phyloP scores from a whole-genome alignment of 2,113 vertebrate species.

The Regulus satrapa region DNA sequence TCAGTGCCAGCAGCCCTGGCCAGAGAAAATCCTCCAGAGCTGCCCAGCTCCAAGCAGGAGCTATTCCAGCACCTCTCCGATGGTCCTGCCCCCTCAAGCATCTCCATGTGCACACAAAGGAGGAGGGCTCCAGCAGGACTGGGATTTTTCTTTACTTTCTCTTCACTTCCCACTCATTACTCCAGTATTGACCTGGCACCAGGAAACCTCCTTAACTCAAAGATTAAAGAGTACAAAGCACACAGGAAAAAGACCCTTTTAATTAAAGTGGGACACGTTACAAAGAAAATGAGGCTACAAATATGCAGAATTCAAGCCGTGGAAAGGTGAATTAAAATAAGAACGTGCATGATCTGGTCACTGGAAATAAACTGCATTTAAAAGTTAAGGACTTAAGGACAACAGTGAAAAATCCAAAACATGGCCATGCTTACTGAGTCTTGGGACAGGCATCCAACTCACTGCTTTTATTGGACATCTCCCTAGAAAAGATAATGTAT shows the following conservation, averaged over 20 bases:
- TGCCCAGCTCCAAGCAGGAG: neutral
- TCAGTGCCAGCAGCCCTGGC: no score
- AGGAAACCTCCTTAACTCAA: neutral
- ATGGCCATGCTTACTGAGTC: neutral
- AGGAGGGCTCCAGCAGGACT: neutral
- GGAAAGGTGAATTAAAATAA: neutral
- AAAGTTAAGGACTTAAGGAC: neutral
- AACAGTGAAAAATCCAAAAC: neutral
- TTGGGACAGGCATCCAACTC: neutral
- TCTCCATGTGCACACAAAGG: rapidly evolving
- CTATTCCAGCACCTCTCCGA: neutral
- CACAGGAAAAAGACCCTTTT: neutral
- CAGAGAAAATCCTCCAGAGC: neutral
- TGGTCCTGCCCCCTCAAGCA: neutral
- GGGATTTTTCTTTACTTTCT: neutral
- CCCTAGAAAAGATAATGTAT: neutral
- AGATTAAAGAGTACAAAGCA: neutral
- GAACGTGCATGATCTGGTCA: neutral
- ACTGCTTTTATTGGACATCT: neutral
- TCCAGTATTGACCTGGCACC: neutral
- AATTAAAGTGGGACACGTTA: neutral
- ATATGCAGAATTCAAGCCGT: neutral
- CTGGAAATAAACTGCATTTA: neutral
- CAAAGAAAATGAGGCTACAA: neutral
- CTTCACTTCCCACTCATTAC: neutral